Evolutionary conservation across 2,113 vertebrate genomes (phyloP), one percentile per base, ranked within the genome.

Genomic region (Lathamus discolor): DNA sequence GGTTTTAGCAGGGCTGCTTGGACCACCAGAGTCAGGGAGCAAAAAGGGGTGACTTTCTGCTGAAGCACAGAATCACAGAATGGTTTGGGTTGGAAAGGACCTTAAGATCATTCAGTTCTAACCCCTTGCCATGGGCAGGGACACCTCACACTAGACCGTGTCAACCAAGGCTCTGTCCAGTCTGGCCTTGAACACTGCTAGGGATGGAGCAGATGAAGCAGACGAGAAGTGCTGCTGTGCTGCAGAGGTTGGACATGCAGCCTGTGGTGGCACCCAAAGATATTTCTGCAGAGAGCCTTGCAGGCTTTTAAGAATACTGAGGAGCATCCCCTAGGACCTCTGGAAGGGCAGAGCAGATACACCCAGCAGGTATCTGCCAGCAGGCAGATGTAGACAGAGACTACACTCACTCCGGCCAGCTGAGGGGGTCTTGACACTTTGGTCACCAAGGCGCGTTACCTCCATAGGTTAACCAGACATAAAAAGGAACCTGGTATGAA

Each of bases 401-500:
- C 46, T 28, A 5, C n/a, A 8, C 27, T 5, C 48, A 33, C 35
- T 52, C 24, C 67, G 48, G 83, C 9, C 44, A 48, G 39, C n/a
- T 12, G 68, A 37, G 37, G 13, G 46, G 17, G 6, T 63, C 48
- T 18, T 3, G 3, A 55, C 49, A 4, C 28, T 8, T 22, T 0
- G 13, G 74, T 51, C 46, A 31, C 54, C 51, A 78, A 35, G 23
- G 28, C 3, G 6, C 0, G 3, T 15, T 4, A 31, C n/a, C n/a
- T 75, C 51, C 24, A 14, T n/a, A 31, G 17, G 10, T 3, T 55
- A 54, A 44, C 8, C n/a, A 31, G 67, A 41, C 28, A 20, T 14
- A 16, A 57, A 39, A 18, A 41, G 0, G 8, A 15, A 19, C 35
- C 29, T 10, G 15, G 10, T 0, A 28, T 0, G 18, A 61, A 77